Base-by-base conservation (phyloP, 1,140 invertebrate genomes). In the Zaprionus camerounensis region DNA sequence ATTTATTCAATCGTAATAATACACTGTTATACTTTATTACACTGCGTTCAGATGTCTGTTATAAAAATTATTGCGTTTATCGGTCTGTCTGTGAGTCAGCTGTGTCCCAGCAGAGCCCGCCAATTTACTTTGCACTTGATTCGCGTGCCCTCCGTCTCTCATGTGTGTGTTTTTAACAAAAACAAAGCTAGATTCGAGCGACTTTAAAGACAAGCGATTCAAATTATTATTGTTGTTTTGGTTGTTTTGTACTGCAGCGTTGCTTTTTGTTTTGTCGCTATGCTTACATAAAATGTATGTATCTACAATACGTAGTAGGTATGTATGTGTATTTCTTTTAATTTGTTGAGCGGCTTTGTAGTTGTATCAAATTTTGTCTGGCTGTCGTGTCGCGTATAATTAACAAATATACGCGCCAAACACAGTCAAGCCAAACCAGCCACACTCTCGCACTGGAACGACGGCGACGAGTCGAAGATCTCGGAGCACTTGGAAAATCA, bases 341-440 rank as follows among this genome's bases (percentile, higher is more conserved):
- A 66, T 64, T 56, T 26, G 34, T 55, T 17, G 34, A 38, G 12
- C 31, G 28, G 28, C 53, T 63, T 78, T 67, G 31, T 58, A 58
- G 44, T 73, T 67, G 59, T 74, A 70, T 76, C 46, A 59, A 69
- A 59, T 41, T 46, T 46, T 36, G 64, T 64, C 57, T 62, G 64
- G 51, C 63, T 78, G 22, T 58, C 49, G 62, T 76, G 67, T 76
- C 68, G 71, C 70, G 51, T 75, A 66, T 78, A 78, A 81, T 81
- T 86, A 79, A 82, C 71, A 68, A 66, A 74, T 38, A 65, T 34
- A 66, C 34, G 51, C 49, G 38, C 3, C 56, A 66, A 12, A 81
- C 62, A 66, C 38, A 55, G 38, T 26, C 20, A 22, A 58, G 7
- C 17, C 26, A 55, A 53, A 34, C 9, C 26, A 58, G 13, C n/a